Percentiles rank a stretch among this genome's conserved stretches.
Evolutionary conservation across 1,140 invertebrate genomes (phyloP).

Genomic region (Drosophila busckii): DNA sequence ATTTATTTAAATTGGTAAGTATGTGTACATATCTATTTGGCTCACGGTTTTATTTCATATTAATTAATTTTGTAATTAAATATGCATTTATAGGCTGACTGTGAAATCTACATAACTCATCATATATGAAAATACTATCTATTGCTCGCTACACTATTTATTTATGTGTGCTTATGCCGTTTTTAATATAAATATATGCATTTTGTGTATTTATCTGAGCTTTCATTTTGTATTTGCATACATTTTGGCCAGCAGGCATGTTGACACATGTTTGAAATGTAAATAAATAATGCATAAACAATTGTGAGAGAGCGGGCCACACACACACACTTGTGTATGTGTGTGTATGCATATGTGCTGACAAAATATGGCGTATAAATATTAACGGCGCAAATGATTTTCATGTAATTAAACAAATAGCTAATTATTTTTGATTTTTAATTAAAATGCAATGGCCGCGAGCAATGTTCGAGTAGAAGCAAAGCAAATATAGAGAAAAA

Average conservation of each 20-base stretch:
- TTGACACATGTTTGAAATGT: conserved; percentile 76
- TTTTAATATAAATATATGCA: conserved; percentile 65
- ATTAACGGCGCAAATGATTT: conserved; percentile 60
- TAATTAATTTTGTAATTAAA: conserved; percentile 76
- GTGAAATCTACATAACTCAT: conserved; percentile 55
- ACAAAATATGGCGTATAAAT: conserved; percentile 53
- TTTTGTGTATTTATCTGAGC: conserved; percentile 54
- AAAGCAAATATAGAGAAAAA: conserved; percentile 18
- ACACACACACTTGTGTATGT: background rate
- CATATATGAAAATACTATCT: too few relatives aligned
- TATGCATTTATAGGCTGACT: conserved; percentile 62
- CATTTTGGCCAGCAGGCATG: conserved; percentile 60
- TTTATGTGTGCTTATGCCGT: conserved; percentile 43
- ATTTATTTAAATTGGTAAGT: too few relatives aligned
- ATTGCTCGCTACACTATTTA: conserved; percentile 27
- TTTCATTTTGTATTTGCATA: conserved; percentile 50
- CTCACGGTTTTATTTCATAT: conserved; percentile 63
- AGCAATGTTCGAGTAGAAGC: conserved; percentile 37
- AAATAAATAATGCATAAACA: conserved; percentile 68
- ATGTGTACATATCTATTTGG: conserved; percentile 13
- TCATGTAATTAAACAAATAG: conserved; percentile 55
- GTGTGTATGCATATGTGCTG: background rate
- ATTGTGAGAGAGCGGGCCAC: conserved; percentile 8
- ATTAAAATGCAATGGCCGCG: conserved; percentile 43
- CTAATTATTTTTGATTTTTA: conserved; percentile 63